Conservation (phyloP, 2,888 invertebrate genomes). For the Cantharis nigra region DNA sequence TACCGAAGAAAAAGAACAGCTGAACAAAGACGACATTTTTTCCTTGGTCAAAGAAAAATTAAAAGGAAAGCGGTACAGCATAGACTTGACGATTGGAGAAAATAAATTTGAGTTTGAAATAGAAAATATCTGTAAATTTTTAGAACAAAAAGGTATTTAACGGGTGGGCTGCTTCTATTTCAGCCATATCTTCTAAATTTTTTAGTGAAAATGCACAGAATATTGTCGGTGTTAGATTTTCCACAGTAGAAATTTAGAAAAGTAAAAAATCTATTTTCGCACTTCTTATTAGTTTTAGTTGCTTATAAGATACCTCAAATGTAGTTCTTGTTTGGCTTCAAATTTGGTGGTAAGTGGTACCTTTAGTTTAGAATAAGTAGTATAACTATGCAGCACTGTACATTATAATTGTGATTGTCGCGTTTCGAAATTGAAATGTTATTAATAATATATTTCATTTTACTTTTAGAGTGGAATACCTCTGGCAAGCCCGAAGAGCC, state of each 20-base stretch:
- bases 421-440: not conserved
- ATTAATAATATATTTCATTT: not conserved
- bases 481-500: slow-evolving; percentile 41
- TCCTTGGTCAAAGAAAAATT: slow-evolving; percentile 1
- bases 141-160: not conserved
- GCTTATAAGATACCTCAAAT: not conserved
- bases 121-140: not conserved
- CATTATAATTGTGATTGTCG: not conserved
- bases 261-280: not conserved
- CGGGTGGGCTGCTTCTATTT: not conserved
- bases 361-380: not conserved
- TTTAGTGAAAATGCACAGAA: not conserved
- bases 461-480: slow-evolving; percentile 52
- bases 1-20: not conserved
- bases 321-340: not conserved
- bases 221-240: not conserved
- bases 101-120: not conserved
- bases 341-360: not conserved
- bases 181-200: not conserved
- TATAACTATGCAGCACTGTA: not conserved
- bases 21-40: not conserved
- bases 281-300: not conserved
- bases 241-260: not conserved
- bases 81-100: not conserved
- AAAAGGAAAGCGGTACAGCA: not conserved